Base-by-base conservation (phyloP, 2,888 invertebrate genomes). In the Dascillus cervinus region DNA sequence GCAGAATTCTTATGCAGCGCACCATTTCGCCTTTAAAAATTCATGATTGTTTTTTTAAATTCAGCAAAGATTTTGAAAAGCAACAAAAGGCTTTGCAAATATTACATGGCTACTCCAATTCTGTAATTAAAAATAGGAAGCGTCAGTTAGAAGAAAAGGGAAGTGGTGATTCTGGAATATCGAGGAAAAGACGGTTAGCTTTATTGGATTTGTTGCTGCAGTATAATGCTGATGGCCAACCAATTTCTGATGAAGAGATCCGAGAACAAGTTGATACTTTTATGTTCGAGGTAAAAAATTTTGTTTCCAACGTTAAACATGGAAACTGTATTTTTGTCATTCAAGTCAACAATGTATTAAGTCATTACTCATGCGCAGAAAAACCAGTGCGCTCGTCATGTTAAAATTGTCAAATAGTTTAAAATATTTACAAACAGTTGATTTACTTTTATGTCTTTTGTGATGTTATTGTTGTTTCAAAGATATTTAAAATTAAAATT, bases 221-320 rank as follows among this genome's bases (percentile, higher is more conserved):
- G 13, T 30, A 36, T 2, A 72, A 71, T 46, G 67, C 73, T 8
- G 72, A 76, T 43, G 77, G 75, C 1, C 56, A 69, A 37, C 71
- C 69, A 3, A 59, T 83, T 23, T 69, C 70, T 4, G 71, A 75
- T 40, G 55, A 72, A 14, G 72, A 73, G 37, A 71, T 83, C 22
- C 66, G 77, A 31, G 77, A 81, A 53, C 79, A 82, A 64, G 79
- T 82, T 0, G 77, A 82, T 43, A 82, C 82, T 0, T 81, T 82
- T 45, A 77, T 82, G 75, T 82, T 82, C 58, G 81, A 75, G 58
- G 78, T 77, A 54, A 59, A 54, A 8, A 17, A n/a, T n/a, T n/a
- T n/a, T n/a, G n/a, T n/a, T n/a, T n/a, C n/a, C n/a, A n/a, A n/a
- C n/a, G n/a, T n/a, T n/a, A n/a, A n/a, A n/a, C n/a, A n/a, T n/a